phyloP scores from a whole-genome alignment of 2,113 vertebrate genomes.

The Plecotus auritus region DNA sequence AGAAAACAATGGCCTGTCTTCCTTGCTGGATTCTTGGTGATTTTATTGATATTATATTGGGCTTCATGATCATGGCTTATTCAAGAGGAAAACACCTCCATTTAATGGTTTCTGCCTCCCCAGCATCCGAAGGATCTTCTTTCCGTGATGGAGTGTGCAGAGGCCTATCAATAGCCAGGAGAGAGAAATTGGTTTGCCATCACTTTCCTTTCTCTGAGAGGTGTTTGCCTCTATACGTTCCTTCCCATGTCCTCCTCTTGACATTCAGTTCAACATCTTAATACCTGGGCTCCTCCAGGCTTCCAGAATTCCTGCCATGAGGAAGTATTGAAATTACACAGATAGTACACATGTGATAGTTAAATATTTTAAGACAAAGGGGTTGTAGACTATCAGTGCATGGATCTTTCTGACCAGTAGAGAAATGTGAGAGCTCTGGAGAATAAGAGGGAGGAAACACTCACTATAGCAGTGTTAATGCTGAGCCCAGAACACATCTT shows the following conservation, averaged over 20 bases:
- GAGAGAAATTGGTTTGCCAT: background rate
- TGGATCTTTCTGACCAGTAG: background rate
- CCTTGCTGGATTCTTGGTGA: background rate
- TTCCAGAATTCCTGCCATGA: background rate
- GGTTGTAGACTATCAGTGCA: too few species aligned
- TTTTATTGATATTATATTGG: background rate
- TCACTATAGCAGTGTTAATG: background rate
- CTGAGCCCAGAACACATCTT: background rate
- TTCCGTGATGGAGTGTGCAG: background rate
- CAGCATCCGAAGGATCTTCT: background rate
- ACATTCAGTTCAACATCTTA: background rate
- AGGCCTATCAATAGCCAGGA: background rate
- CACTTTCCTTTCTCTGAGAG: background rate
- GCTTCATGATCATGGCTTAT: background rate
- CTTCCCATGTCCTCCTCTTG: background rate
- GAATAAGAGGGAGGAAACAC: background rate
- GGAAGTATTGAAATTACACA: background rate
- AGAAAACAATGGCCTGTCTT: background rate
- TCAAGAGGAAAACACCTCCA: background rate
- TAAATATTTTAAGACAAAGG: background rate
- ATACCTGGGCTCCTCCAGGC: background rate
- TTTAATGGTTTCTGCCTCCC: background rate
- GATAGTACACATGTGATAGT: fast-evolving
- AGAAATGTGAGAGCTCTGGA: background rate
- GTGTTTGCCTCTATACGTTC: fast-evolving